Conservation (phyloP, 2,888 invertebrate genomes). For the Bursaphelenchus okinawaensis region DNA sequence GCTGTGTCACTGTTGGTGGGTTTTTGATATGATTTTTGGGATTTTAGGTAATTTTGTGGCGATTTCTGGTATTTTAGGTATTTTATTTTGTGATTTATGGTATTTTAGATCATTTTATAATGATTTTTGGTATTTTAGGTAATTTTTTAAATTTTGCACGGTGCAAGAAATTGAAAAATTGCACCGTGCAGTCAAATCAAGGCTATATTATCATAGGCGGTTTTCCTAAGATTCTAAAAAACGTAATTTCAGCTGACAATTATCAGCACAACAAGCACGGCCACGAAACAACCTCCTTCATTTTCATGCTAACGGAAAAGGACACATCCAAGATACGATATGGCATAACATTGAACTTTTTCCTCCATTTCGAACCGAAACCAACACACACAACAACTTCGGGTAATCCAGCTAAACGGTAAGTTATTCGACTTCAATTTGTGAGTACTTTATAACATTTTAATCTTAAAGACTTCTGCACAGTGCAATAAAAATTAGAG, state of each 20-base stretch:
- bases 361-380: slow-evolving; percentile 26
- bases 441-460: slow-evolving; percentile 17
- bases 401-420: slow-evolving; percentile 10
- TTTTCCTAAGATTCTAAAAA: too few species aligned
- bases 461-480: too few species aligned
- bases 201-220: too few species aligned
- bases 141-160: too few species aligned
- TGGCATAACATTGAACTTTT: slow-evolving; percentile 94
- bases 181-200: too few species aligned
- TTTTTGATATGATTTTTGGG: neutral
- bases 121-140: too few species aligned
- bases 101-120: too few species aligned
- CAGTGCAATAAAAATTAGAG: too few species aligned
- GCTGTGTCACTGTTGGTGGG: slow-evolving; percentile 75
- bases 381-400: slow-evolving; percentile 2
- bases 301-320: slow-evolving; percentile 89
- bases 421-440: slow-evolving; percentile 17
- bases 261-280: neutral
- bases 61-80: neutral
- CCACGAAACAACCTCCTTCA: slow-evolving; percentile 84
- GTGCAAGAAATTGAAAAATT: too few species aligned
- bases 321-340: slow-evolving; percentile 89
- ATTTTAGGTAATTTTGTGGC: slow-evolving; percentile 2
- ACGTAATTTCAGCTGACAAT: slow-evolving; percentile 6
- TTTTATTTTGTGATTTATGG: neutral